A percentile compares a stretch with the other conserved stretches of the same genome.
Conservation (phyloP, 2,797 vertebrate genomes). For the Ctenochaetus hawaiiensis region DNA sequence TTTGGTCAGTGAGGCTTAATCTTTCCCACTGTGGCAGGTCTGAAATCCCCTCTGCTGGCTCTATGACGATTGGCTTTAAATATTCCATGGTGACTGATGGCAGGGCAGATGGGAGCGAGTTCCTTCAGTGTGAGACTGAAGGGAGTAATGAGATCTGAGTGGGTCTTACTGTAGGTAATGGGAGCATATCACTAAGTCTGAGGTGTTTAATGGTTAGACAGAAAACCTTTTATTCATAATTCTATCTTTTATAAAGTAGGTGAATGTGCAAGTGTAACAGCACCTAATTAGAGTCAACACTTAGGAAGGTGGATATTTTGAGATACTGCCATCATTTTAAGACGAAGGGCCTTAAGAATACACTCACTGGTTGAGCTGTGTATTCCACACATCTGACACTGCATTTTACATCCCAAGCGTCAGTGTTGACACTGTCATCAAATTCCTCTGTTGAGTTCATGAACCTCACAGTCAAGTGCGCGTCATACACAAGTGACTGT, state of each 20-base stretch:
- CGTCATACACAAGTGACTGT: conserved; percentile 14
- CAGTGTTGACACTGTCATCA: conserved; percentile 6
- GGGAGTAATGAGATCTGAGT: conserved; percentile 58
- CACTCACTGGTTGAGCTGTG: no score
- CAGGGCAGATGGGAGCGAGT: conserved; percentile 51
- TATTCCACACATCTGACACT: no score
- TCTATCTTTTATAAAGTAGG: neutral
- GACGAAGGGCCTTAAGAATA: no score
- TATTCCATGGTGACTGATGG: conserved; percentile 75
- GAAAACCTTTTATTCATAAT: conserved; percentile 20
- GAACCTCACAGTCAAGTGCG: conserved; percentile 11
- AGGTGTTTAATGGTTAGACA: conserved; percentile 36
- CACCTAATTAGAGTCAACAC: neutral
- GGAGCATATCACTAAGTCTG: conserved; percentile 49
- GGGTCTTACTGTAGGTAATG: conserved; percentile 43
- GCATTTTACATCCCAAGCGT: neutral
- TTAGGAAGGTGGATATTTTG: neutral
- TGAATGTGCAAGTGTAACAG: no score
- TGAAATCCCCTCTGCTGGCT: conserved; percentile 58
- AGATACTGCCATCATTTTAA: no score
- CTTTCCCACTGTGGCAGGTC: conserved; percentile 57
- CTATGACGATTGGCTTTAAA: conserved; percentile 62
- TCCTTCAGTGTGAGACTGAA: conserved; percentile 27
- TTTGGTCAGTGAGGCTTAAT: conserved; percentile 65
- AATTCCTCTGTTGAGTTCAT: neutral